These are phyloP conservation scores for Conus ventricosus DNA, from an alignment of 1,140 invertebrate species.

Conservation along the genomic window DNA sequence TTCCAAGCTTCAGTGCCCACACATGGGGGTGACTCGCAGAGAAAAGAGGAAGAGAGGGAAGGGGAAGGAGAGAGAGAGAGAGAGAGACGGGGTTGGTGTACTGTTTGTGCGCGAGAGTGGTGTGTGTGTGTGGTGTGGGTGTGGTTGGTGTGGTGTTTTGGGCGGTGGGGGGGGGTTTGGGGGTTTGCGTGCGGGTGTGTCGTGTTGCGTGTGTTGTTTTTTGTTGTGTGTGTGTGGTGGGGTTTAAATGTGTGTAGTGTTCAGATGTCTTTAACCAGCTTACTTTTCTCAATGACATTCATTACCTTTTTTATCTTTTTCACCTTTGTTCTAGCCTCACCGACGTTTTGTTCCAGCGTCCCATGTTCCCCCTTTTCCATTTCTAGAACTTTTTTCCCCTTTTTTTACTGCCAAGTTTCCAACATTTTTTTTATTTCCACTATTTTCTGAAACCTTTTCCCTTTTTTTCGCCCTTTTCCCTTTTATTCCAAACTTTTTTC, in stretches of 20 bases:
- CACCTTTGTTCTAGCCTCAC: no score
- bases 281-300: no score
- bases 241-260: no score
- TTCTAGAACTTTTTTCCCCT: no score
- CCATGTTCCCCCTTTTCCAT: no score
- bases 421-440: no score
- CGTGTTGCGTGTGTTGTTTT: not conserved
- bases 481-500: not conserved
- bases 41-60: not conserved
- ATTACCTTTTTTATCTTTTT: no score
- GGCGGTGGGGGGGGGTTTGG: not conserved
- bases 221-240: conserved; percentile 7
- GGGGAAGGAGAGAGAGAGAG: no score
- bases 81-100: no score
- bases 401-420: no score
- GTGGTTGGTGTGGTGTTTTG: not conserved
- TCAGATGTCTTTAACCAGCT: no score
- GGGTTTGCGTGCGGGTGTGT: not conserved
- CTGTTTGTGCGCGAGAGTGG: not conserved
- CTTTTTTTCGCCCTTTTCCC: not conserved
- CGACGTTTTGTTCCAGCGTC: no score
- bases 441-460: not conserved
- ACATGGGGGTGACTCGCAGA: conserved; percentile 83
- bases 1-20: conserved; percentile 88
- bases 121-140: not conserved